Evolutionary conservation across 64 coral and sea anemone species (phyloP).

Genomic region (Porites lutea): DNA sequence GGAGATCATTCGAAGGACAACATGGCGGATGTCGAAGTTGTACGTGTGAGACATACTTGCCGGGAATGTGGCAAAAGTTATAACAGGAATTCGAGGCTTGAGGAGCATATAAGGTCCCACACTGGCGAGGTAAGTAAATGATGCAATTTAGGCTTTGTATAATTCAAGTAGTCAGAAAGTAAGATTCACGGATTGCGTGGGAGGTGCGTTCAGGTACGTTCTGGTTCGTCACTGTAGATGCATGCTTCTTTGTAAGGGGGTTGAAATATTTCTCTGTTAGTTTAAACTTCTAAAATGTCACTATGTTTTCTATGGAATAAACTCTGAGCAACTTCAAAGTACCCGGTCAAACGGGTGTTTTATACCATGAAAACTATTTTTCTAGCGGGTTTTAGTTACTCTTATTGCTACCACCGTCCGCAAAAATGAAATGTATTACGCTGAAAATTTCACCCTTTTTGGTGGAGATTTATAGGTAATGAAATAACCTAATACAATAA

Average conservation of each 20-base stretch:
- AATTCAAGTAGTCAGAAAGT: not conserved
- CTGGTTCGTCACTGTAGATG: not conserved
- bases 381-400: too few relatives aligned
- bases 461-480: too few relatives aligned
- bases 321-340: too few relatives aligned
- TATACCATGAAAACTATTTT: too few relatives aligned
- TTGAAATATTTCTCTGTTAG: too few relatives aligned
- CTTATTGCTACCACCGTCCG: too few relatives aligned
- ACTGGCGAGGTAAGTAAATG: slow-evolving; percentile 52
- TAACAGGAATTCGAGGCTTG: slow-evolving; percentile 62
- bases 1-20: not conserved
- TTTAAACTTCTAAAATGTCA: too few relatives aligned
- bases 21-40: slow-evolving; percentile 33
- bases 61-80: slow-evolving; percentile 59
- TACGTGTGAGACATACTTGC: not conserved
- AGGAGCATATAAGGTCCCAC: slow-evolving; percentile 51
- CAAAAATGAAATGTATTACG: too few relatives aligned
- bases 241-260: not conserved
- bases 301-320: too few relatives aligned
- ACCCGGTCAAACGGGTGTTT: too few relatives aligned
- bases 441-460: too few relatives aligned
- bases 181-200: not conserved
- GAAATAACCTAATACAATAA: too few relatives aligned
- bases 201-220: not conserved
- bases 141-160: not conserved